These are phyloP conservation scores for Hydractinia symbiolongicarpus DNA, from an alignment of 30 jellyfish, hydroid and myxozoan genomes.

Conservation along the genomic window DNA sequence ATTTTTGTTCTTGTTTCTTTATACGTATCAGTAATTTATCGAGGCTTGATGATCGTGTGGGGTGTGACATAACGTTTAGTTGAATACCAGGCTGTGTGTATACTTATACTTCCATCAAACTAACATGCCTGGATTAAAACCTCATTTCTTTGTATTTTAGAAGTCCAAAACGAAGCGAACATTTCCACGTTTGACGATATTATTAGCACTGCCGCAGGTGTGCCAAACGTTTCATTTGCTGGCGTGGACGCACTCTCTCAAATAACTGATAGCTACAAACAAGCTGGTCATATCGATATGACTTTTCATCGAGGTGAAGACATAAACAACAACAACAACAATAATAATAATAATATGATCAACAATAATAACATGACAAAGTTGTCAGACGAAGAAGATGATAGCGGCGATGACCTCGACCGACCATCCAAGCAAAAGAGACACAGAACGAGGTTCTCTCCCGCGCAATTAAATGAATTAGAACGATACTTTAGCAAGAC, in stretches of 20 bases:
- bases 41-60: too few species aligned
- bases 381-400: constrained; percentile 30
- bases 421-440: constrained; percentile 83
- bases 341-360: neutral
- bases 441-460: constrained; percentile 94
- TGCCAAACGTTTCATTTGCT: neutral
- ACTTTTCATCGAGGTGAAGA: constrained; percentile 10
- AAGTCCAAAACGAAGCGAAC: neutral
- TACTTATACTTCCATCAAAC: too few species aligned
- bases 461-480: constrained; percentile 90
- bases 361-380: neutral
- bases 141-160: neutral
- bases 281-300: neutral
- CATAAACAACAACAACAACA: constrained; percentile 10
- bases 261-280: constrained; percentile 7
- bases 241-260: constrained; percentile 18
- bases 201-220: constrained; percentile 17
- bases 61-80: too few species aligned
- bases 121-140: too few species aligned
- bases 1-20: too few species aligned
- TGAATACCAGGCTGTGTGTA: too few species aligned
- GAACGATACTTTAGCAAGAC: constrained; percentile 94
- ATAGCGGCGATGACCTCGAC: constrained; percentile 67
- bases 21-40: too few species aligned
- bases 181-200: constrained; percentile 16